Evolutionary conservation across 2,797 vertebrate genomes (phyloP), one percentile per base, ranked within the genome.

Genomic region (Lutjanus campechanus): DNA sequence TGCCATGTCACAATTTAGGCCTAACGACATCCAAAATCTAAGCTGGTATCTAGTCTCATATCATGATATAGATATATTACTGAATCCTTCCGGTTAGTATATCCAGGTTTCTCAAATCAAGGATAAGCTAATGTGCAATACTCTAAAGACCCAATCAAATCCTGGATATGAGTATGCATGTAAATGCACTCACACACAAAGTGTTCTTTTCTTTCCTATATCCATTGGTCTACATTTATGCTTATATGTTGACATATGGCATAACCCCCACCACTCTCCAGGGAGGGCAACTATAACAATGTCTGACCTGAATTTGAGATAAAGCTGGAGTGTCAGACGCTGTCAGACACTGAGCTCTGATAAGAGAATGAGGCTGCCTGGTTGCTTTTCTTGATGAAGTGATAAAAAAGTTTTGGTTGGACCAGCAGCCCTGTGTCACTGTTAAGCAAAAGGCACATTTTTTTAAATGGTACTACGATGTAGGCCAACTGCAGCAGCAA

Each of bases 301-400:
- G 87, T 93, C 76, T 94, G 93, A 94, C 91, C 92, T 94, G 86
- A 82, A 89, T 93, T 89, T 89, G 12, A 84, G 73, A 88, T 89
- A 86, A 90, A 88, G 88, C 88, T 78, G 70, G 36, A 72, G 78
- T 80, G 61, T 71, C 86, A 81, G 83, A 84, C 77, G 51, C 29
- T 63, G 82, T 56, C 64, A 80, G 63, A 76, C 77, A 75, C 54
- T 29, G 41, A 65, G 59, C 44, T 79, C 49, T 82, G 73, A 83
- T 81, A 63, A 72, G 73, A 84, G 22, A 58, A 63, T 56, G 50
- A 72, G 22, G 53, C 68, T 43, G 19, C 72, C 22, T 60, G 43
- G 59, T 63, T 82, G 20, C 49, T 66, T 53, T 65, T 46, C 13
- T 41, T n/a, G 54, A 82, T 85, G 74, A 36, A 62, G 43, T 22